phyloP scores from a whole-genome alignment of 2,888 invertebrate species.

The Scaptomyza tumidula region DNA sequence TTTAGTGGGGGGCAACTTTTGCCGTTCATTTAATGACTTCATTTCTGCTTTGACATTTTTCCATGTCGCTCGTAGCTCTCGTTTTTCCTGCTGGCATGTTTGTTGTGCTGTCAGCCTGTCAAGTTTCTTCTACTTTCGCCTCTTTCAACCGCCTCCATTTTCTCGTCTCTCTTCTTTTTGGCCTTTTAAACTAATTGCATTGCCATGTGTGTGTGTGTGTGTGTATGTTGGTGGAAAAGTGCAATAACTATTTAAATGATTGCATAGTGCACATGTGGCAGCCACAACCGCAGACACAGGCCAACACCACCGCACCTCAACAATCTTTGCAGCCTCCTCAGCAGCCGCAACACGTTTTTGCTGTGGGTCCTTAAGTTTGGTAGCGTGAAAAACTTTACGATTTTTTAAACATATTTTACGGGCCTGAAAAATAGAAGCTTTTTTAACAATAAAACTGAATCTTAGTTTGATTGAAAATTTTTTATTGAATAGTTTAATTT shows the following conservation, averaged over 20 bases:
- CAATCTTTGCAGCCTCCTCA: neutral
- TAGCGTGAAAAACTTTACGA: neutral
- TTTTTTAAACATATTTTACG: neutral
- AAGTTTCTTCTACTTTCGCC: constrained; percentile 27
- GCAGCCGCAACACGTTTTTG: neutral
- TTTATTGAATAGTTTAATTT: neutral
- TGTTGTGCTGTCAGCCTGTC: constrained; percentile 73
- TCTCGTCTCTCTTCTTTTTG: constrained; percentile 41
- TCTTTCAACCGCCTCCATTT: neutral
- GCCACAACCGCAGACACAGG: constrained; percentile 28
- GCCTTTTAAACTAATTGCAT: constrained; percentile 79
- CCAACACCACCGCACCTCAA: neutral
- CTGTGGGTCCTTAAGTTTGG: neutral
- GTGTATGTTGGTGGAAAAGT: constrained; percentile 57
- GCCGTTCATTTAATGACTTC: constrained; percentile 79
- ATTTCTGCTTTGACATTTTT: constrained; percentile 79
- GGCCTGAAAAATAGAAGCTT: neutral
- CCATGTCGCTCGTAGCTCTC: constrained; percentile 61
- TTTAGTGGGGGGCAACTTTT: constrained; percentile 59
- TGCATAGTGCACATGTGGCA: constrained; percentile 61
- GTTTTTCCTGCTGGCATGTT: constrained; percentile 58
- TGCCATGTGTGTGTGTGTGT: constrained; percentile 51
- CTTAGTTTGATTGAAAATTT: neutral
- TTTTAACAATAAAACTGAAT: neutral
- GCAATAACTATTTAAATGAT: constrained; percentile 79